phyloP scores from a whole-genome alignment of 2,797 vertebrate species.

The Rhodeus uyekii region DNA sequence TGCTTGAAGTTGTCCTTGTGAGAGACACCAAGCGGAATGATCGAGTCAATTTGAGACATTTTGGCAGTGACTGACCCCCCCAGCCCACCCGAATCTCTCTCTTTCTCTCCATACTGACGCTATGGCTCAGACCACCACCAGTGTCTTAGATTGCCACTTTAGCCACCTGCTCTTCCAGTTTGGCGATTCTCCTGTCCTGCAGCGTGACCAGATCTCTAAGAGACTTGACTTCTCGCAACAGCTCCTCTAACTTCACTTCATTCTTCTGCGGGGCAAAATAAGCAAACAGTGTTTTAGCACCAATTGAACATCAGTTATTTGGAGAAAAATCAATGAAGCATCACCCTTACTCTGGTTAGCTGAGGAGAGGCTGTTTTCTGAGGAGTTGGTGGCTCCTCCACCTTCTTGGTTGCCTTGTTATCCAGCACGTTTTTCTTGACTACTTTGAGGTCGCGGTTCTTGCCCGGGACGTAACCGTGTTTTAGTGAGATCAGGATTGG shows the following conservation, averaged over 20 bases:
- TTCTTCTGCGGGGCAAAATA: slow-evolving; percentile 79
- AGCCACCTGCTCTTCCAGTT: slow-evolving; percentile 93
- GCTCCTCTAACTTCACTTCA: slow-evolving; percentile 95
- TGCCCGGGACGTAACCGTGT: slow-evolving; percentile 91
- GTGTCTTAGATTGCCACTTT: slow-evolving; percentile 86
- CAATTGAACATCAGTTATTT: neutral
- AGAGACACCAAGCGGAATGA: slow-evolving; percentile 70
- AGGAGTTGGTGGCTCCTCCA: slow-evolving; percentile 76
- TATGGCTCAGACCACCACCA: slow-evolving; percentile 76
- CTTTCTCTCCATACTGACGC: slow-evolving; percentile 23
- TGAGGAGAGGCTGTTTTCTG: slow-evolving; percentile 81
- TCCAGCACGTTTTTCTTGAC: slow-evolving; percentile 93
- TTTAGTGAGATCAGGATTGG: slow-evolving; percentile 94
- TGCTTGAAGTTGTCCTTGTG: slow-evolving; percentile 68
- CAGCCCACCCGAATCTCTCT: slow-evolving; percentile 57
- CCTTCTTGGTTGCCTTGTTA: slow-evolving; percentile 87
- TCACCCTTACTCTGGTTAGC: slow-evolving; percentile 77
- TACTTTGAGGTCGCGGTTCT: slow-evolving; percentile 94
- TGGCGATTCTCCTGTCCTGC: slow-evolving; percentile 94
- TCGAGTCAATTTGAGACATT: slow-evolving; percentile 71
- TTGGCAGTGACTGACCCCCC: slow-evolving; percentile 71
- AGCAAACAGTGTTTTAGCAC: neutral
- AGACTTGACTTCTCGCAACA: slow-evolving; percentile 93
- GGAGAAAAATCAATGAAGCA: neutral
- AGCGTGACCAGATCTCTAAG: slow-evolving; percentile 94